These are phyloP conservation scores for Percopsis transmontana DNA, from an alignment of 2,113 vertebrate genomes.

Conservation along the genomic window DNA sequence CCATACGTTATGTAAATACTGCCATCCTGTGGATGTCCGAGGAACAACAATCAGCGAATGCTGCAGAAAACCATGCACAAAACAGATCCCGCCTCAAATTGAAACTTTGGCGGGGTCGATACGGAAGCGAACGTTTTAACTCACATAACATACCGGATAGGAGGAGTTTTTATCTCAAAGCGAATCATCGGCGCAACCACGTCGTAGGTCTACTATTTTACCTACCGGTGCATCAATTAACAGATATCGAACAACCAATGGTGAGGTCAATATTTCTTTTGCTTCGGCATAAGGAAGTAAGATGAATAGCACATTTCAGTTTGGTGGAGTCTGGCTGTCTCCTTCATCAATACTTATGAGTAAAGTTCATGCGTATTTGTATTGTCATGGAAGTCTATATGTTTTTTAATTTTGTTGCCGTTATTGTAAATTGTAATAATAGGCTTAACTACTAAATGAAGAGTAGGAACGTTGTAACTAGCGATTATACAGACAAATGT, in stretches of 20 bases:
- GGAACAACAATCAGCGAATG: neutral
- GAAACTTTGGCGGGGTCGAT: conserved; percentile 64
- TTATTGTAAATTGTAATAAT: too few relatives aligned
- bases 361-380: too few relatives aligned
- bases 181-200: too few relatives aligned
- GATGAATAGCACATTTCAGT: neutral
- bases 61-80: conserved; percentile 15
- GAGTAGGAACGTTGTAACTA: too few relatives aligned
- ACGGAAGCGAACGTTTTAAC: neutral
- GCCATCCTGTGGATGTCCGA: neutral
- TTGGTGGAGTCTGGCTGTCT: too few relatives aligned
- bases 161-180: conserved; percentile 15
- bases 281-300: conserved; percentile 17
- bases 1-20: conserved; percentile 25
- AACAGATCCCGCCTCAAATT: conserved; percentile 58
- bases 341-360: too few relatives aligned
- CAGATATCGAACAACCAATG: neutral
- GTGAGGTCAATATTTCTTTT: conserved; percentile 20
- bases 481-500: too few relatives aligned
- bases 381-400: too few relatives aligned
- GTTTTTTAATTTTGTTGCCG: too few relatives aligned
- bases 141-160: neutral
- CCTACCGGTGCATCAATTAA: fast-evolving
- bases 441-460: too few relatives aligned
- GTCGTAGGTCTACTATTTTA: neutral